Evolutionary conservation across 2,888 invertebrate species (phyloP).

Genomic region (Serripes groenlandicus): DNA sequence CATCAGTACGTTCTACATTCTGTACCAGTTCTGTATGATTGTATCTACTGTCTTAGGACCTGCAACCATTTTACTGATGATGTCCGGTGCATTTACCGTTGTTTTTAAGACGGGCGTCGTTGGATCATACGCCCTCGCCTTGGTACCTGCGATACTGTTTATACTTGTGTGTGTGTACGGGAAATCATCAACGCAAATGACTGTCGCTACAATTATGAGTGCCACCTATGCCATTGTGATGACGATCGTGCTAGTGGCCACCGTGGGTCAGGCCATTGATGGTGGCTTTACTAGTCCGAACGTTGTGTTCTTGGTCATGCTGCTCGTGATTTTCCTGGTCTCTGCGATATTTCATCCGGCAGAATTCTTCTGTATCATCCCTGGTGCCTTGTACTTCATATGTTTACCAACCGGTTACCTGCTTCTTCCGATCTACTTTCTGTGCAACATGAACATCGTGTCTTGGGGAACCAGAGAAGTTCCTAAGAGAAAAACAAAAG

Average conservation of each 20-base stretch:
- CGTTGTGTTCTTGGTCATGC: constrained; percentile 77
- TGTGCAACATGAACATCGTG: constrained; percentile 97
- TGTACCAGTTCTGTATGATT: constrained; percentile 80
- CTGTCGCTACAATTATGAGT: constrained; percentile 86
- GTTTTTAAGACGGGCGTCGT: constrained; percentile 98
- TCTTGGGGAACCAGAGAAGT: constrained; percentile 97
- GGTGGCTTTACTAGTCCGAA: constrained; percentile 90
- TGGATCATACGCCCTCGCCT: constrained; percentile 97
- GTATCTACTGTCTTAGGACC: constrained; percentile 80
- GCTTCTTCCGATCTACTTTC: constrained; percentile 95
- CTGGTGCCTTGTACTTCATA: constrained; percentile 92
- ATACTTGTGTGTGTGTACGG: constrained; percentile 97
- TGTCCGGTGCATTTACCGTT: constrained; percentile 99
- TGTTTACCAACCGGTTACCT: constrained; percentile 98
- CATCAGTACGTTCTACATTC: constrained; percentile 79
- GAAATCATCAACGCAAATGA: constrained; percentile 95
- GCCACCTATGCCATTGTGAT: constrained; percentile 98
- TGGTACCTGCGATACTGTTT: constrained; percentile 95
- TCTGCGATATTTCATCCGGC: constrained; percentile 99
- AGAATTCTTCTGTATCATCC: constrained; percentile 89
- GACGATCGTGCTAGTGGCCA: constrained; percentile 99
- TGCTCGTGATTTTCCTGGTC: constrained; percentile 98
- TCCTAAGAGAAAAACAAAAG: constrained; percentile 82
- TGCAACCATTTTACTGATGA: constrained; percentile 90
- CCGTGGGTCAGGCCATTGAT: constrained; percentile 97